These are phyloP conservation scores for Fundulus diaphanus DNA, from an alignment of 2,797 vertebrate species.

Conservation along the genomic window DNA sequence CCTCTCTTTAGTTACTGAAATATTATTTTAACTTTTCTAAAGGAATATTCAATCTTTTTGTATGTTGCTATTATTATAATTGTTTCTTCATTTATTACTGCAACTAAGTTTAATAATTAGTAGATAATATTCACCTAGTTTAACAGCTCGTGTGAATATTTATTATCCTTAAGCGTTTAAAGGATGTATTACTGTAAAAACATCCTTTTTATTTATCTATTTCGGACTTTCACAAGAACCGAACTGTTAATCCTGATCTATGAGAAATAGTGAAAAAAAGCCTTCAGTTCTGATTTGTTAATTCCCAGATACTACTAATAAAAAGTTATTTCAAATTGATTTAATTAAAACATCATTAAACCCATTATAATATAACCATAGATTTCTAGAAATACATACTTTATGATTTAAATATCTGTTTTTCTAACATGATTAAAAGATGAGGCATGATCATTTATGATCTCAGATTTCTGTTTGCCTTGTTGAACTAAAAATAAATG, in stretches of 20 bases:
- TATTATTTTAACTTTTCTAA: background rate
- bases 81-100: background rate
- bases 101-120: background rate
- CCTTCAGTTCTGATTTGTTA: too few species aligned
- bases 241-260: background rate
- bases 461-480: background rate
- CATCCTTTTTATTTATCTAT: background rate
- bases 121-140: background rate
- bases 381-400: background rate
- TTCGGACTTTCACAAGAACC: background rate
- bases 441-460: background rate
- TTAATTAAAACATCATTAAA: too few species aligned
- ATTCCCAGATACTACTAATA: too few species aligned
- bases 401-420: too few species aligned
- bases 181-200: background rate
- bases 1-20: too few species aligned
- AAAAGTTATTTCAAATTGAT: too few species aligned
- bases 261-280: too few species aligned
- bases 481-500: background rate
- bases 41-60: background rate
- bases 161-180: background rate
- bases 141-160: background rate
- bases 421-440: too few species aligned
- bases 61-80: background rate
- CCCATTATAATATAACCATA: background rate